Base-by-base conservation (phyloP, 1,140 invertebrate genomes). In the Caenorhabditis latens region DNA sequence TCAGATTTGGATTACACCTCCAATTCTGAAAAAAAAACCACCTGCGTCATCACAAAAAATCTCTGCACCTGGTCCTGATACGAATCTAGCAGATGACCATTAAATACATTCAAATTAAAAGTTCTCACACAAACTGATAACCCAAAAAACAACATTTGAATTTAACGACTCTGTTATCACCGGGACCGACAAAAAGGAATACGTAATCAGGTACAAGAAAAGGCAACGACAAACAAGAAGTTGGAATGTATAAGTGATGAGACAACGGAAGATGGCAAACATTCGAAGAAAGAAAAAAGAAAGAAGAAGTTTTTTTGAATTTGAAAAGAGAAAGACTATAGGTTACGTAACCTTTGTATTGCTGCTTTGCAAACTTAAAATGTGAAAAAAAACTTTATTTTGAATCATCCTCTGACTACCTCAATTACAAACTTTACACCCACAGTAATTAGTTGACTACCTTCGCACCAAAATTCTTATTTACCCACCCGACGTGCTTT, bases 231-330 rank as follows among this genome's bases (percentile, higher is more conserved):
- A 79, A 79, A 79, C 46, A 50, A 79, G 46, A 79, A 79, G 46
- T 50, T 48, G 43, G 71, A 50, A 79, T 79, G 71, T 50, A 79
- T 79, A 79, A 79, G 71, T 79, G 71, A 79, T 79, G 71, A 79
- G 71, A 50, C 43, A 79, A 42, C n/a, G n/a, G 16, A 53, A 11
- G 50, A 53, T 53, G 50, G 50, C 50, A 53, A 53, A 53, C 50
- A 53, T 53, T 53, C 50, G 16, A 32, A 32, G 16, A 71, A 50
- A 32, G 21, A 50, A 11, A 79, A 19, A 50, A 19, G 1, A 79
- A 24, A 50, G 24, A 50, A 50, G 42, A 43, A 7, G 16, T 46
- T 43, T 43, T 67, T 71, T 71, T 43, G 42, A 71, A 43, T 43
- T 71, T 71, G 32, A 42, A 58, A 58, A 58, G 21, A 58, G 57